Conservation (phyloP, 2,888 invertebrate genomes). For the Ceriagrion tenellum region DNA sequence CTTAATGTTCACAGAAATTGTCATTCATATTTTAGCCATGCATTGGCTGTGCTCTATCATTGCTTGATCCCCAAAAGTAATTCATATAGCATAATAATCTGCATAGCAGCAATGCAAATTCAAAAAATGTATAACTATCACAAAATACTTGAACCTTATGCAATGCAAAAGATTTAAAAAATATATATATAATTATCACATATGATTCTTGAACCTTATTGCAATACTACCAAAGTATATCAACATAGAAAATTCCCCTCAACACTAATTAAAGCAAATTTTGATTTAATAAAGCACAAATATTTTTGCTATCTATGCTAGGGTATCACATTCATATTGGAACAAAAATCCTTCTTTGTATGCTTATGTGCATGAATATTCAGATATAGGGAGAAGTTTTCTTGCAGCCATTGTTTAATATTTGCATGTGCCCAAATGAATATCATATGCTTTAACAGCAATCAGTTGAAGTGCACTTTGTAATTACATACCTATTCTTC, state of each 20-base stretch:
- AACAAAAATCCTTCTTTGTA: neutral
- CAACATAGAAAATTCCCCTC: neutral
- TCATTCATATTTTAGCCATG: neutral
- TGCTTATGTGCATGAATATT: neutral
- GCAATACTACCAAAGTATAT: neutral
- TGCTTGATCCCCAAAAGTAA: neutral
- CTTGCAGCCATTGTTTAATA: neutral
- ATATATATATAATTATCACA: neutral
- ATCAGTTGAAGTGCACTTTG: too few species aligned
- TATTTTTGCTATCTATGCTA: neutral
- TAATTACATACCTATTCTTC: too few species aligned
- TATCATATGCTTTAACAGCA: neutral
- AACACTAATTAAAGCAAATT: slow-evolving; percentile 30
- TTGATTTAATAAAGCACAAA: slow-evolving; percentile 35
- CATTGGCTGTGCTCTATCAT: neutral
- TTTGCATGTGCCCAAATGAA: neutral
- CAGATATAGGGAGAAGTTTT: neutral
- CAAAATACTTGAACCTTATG: neutral
- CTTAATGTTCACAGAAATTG: neutral
- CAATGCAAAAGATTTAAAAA: neutral
- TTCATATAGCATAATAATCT: neutral
- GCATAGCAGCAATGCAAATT: neutral
- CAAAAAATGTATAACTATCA: neutral
- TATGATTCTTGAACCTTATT: neutral
- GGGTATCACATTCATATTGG: neutral